Percentiles rank a stretch among this genome's conserved stretches.
These are phyloP conservation scores for Pseudorhiza aurosa DNA, from an alignment of 30 jellyfish, hydroid and myxozoan species.

Conservation along the genomic window DNA sequence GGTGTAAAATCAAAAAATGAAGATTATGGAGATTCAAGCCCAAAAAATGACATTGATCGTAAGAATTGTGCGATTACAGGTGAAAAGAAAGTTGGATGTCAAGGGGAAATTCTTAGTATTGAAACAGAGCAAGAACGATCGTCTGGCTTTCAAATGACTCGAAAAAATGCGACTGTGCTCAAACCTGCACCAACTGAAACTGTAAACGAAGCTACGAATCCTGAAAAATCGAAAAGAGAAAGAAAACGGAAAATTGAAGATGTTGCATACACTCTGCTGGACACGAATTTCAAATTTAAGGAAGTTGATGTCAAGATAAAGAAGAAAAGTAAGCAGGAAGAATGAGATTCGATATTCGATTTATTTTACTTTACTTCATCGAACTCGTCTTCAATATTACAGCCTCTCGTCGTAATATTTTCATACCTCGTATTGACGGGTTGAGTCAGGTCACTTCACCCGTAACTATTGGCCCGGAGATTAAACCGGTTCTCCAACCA, in stretches of 20 bases:
- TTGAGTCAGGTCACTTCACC: no score
- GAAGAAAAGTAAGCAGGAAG: not conserved
- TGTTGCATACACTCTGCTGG: constrained; percentile 20
- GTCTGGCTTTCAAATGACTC: not conserved
- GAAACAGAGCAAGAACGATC: not conserved
- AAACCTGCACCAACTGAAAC: no score
- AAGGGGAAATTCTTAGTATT: not conserved
- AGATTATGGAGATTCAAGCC: not conserved
- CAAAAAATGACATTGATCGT: not conserved
- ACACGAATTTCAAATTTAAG: constrained; percentile 14
- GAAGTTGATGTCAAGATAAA: constrained; percentile 12
- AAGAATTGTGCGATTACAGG: not conserved
- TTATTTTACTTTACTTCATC: not conserved
- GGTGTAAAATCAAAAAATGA: not conserved
- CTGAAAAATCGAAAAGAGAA: not conserved
- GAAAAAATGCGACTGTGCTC: not conserved
- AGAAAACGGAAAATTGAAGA: constrained; percentile 15
- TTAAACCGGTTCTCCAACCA: no score
- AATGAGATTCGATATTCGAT: not conserved
- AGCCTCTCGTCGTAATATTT: no score
- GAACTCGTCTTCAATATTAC: no score
- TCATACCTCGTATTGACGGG: no score
- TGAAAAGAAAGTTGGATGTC: not conserved
- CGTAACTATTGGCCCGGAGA: no score
- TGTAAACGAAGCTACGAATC: not conserved